These are phyloP conservation scores for Lophius piscatorius DNA, from an alignment of 2,113 vertebrate species.

Conservation along the genomic window DNA sequence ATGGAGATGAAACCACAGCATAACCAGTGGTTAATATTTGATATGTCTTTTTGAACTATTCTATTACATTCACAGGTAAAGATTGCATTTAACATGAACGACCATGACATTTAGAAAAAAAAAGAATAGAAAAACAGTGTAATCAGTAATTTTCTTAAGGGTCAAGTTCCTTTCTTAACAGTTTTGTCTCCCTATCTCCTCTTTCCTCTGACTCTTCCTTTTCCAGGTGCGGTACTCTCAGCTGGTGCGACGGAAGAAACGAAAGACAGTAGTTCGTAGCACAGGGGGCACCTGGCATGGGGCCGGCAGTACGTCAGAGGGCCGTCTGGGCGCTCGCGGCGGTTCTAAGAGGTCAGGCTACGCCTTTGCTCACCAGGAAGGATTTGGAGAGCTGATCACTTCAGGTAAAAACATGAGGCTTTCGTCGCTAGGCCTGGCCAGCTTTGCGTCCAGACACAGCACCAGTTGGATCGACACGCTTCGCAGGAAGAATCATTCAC, in stretches of 20 bases:
- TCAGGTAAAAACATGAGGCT: slow-evolving; percentile 95
- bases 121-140: too few relatives aligned
- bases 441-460: slow-evolving; percentile 85
- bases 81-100: too few relatives aligned
- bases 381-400: slow-evolving; percentile 94
- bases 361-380: slow-evolving; percentile 94
- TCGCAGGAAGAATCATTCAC: slow-evolving; percentile 84
- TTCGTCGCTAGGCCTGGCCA: slow-evolving; percentile 86
- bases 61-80: too few relatives aligned
- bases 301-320: slow-evolving; percentile 74
- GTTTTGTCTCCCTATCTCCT: too few relatives aligned
- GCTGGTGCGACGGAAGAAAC: slow-evolving; percentile 88
- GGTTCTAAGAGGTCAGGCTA: slow-evolving; percentile 89
- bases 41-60: too few relatives aligned
- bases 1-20: too few relatives aligned
- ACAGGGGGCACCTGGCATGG: slow-evolving; percentile 66
- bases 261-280: slow-evolving; percentile 79
- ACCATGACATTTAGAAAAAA: too few relatives aligned
- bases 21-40: too few relatives aligned
- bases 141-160: too few relatives aligned
- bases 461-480: slow-evolving; percentile 91
- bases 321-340: slow-evolving; percentile 70
- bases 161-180: too few relatives aligned
- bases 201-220: neutral
- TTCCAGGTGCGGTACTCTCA: slow-evolving; percentile 92